Conservation (phyloP, 2,113 vertebrate species). For the Athene noctua region DNA sequence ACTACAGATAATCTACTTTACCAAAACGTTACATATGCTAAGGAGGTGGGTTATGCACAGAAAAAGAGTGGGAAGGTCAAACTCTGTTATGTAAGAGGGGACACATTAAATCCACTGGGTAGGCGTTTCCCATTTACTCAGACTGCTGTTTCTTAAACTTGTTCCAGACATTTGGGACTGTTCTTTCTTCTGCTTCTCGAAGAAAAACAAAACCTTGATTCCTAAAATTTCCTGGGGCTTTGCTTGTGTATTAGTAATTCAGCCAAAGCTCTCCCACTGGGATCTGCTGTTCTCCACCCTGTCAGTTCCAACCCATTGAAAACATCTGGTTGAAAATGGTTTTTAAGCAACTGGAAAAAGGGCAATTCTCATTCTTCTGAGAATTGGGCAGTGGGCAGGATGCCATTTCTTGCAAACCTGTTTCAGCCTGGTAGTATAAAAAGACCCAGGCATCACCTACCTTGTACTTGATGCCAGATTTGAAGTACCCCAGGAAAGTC, state of each 20-base stretch:
- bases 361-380: not conserved
- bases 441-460: constrained; percentile 64
- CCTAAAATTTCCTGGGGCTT: constrained; percentile 29
- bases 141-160: not conserved
- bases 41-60: not conserved
- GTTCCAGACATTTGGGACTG: constrained; percentile 22
- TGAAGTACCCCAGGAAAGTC: constrained; percentile 94
- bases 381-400: not conserved
- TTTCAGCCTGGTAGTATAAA: not conserved
- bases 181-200: not conserved
- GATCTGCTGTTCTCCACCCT: constrained; percentile 47
- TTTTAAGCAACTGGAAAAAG: not conserved
- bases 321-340: constrained; percentile 30
- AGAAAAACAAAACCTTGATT: constrained; percentile 47
- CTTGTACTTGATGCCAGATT: constrained; percentile 95
- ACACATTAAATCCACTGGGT: not conserved
- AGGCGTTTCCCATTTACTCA: not conserved
- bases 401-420: not conserved
- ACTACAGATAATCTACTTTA: not conserved
- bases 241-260: not conserved
- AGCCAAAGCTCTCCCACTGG: constrained; percentile 38
- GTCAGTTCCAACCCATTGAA: not conserved
- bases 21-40: not conserved
- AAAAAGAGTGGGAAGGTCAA: not conserved
- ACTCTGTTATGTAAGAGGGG: not conserved